phyloP scores from a whole-genome alignment of 1,140 invertebrate species.

The Adoxophyes honmai region DNA sequence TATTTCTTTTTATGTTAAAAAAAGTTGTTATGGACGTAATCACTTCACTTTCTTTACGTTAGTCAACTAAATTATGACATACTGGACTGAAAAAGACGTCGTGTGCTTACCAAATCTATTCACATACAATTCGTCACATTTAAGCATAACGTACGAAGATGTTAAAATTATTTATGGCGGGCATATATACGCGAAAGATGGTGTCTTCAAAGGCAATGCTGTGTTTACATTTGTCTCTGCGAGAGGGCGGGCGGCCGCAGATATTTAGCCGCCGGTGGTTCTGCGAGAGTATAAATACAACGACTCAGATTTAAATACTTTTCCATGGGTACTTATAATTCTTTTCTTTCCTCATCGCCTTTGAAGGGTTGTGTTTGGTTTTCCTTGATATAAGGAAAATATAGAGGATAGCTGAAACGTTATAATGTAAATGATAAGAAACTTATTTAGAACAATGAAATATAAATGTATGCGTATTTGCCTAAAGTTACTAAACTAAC shows the following conservation, averaged over 20 bases:
- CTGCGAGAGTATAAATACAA: conserved; percentile 56
- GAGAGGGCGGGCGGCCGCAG: conserved; percentile 43
- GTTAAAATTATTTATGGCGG: conserved; percentile 27
- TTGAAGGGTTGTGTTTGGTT: conserved; percentile 14
- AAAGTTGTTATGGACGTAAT: too few relatives aligned
- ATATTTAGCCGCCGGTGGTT: conserved; percentile 60
- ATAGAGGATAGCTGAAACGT: not conserved
- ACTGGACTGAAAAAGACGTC: too few relatives aligned
- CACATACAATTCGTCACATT: too few relatives aligned
- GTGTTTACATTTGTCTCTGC: conserved; percentile 61
- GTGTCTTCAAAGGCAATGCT: conserved; percentile 52
- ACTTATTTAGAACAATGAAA: too few relatives aligned
- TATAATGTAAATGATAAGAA: not conserved
- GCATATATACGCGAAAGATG: conserved; percentile 36
- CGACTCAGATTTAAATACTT: conserved; percentile 58
- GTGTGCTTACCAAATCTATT: too few relatives aligned
- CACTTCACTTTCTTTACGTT: too few relatives aligned
- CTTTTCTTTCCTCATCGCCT: conserved; percentile 17
- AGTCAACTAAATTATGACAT: too few relatives aligned
- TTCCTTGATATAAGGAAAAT: not conserved
- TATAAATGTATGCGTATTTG: too few relatives aligned
- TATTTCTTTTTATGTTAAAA: too few relatives aligned
- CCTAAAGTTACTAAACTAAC: not conserved
- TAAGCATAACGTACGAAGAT: not conserved
- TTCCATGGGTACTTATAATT: conserved; percentile 34